Conservation (phyloP, 2,888 invertebrate species). For the Bembecia ichneumoniformis region DNA sequence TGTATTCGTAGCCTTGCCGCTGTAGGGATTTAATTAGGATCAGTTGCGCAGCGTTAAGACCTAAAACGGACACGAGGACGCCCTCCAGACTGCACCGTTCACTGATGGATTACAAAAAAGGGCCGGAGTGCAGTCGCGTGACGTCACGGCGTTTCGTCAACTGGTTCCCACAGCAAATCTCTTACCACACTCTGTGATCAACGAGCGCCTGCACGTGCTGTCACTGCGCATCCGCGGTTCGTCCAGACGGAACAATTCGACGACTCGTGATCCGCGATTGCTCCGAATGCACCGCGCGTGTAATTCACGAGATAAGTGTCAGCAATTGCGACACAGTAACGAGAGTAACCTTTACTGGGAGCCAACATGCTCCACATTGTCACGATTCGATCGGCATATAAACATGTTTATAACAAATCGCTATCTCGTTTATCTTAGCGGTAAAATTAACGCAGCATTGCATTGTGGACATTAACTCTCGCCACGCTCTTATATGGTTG, state of each 20-base stretch:
- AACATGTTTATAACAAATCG: conserved; percentile 50
- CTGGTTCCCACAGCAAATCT: conserved; percentile 47
- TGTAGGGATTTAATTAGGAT: conserved; percentile 72
- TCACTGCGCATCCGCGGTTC: conserved; percentile 16
- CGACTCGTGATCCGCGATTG: conserved; percentile 6
- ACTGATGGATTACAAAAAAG: conserved; percentile 57
- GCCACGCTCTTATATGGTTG: conserved; percentile 19
- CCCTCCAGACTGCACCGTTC: conserved; percentile 55
- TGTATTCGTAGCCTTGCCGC: conserved; percentile 67
- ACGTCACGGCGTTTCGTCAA: conserved; percentile 51
- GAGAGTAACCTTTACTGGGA: conserved; percentile 65
- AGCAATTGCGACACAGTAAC: conserved; percentile 56
- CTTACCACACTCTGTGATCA: conserved; percentile 28
- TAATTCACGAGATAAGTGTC: conserved; percentile 37
- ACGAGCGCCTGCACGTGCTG: conserved; percentile 20
- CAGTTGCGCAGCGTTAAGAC: conserved; percentile 59
- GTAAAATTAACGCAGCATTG: conserved; percentile 31
- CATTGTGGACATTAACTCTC: conserved; percentile 20
- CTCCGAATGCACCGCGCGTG: conserved; percentile 17
- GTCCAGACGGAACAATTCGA: neutral
- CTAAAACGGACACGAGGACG: conserved; percentile 71
- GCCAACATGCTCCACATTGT: conserved; percentile 59
- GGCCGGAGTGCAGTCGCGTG: conserved; percentile 41
- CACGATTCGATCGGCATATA: conserved; percentile 53
- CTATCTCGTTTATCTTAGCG: conserved; percentile 43